These are phyloP conservation scores for Lepidurus apus DNA, from an alignment of 1,140 invertebrate genomes.

Conservation along the genomic window DNA sequence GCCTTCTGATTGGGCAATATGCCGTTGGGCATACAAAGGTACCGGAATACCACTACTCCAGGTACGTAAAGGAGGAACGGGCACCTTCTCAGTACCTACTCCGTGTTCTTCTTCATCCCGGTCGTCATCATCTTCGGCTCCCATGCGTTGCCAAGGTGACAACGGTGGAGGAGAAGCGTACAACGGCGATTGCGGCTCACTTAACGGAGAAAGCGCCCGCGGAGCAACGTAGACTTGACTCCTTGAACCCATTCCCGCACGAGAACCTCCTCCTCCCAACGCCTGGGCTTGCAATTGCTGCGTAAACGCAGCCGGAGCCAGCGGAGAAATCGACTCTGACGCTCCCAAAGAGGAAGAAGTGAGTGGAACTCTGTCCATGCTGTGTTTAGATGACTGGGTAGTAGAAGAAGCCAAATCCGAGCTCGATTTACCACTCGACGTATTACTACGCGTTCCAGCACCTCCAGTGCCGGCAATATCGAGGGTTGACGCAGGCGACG, in stretches of 20 bases:
- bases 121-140: constrained; percentile 31
- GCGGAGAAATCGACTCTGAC: constrained; percentile 42
- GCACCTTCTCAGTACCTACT: constrained; percentile 36
- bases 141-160: constrained; percentile 47
- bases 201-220: constrained; percentile 60
- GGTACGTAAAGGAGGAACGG: constrained; percentile 34
- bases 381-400: constrained; percentile 31
- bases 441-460: constrained; percentile 37
- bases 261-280: constrained; percentile 39
- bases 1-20: constrained; percentile 15
- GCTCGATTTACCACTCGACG: constrained; percentile 28
- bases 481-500: constrained; percentile 39
- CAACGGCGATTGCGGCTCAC: constrained; percentile 69
- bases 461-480: constrained; percentile 46
- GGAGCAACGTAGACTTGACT: constrained; percentile 40
- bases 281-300: constrained; percentile 63
- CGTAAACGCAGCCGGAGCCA: constrained; percentile 54
- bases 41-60: constrained; percentile 29
- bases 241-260: constrained; percentile 36
- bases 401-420: constrained; percentile 36
- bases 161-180: constrained; percentile 77
- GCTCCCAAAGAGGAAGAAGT: constrained; percentile 32
- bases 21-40: constrained; percentile 34
- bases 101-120: constrained; percentile 35
- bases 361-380: constrained; percentile 28